phyloP scores from a whole-genome alignment of 2,113 vertebrate genomes.

The Rattus rattus region DNA sequence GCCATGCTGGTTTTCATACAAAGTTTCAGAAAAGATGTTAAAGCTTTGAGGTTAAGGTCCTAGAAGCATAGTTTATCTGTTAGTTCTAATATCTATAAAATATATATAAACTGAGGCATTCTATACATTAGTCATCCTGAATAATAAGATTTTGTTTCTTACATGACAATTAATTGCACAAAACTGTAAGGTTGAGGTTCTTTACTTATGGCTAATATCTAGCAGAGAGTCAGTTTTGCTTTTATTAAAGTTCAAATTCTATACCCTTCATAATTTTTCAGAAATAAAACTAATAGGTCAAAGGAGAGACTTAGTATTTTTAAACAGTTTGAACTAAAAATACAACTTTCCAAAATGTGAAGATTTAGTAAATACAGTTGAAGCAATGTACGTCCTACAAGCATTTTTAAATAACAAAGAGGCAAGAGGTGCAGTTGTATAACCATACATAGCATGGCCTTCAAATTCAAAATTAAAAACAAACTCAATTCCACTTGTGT shows the following conservation, averaged over 20 bases:
- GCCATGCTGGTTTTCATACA: neutral
- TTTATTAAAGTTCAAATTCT: slow-evolving; percentile 22
- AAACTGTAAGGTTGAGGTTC: neutral
- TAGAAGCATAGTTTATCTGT: neutral
- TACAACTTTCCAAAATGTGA: neutral
- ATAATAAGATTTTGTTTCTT: slow-evolving; percentile 8
- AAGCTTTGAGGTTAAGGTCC: neutral
- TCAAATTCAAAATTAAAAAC: neutral
- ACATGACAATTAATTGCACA: neutral
- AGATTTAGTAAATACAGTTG: neutral
- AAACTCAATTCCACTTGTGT: neutral
- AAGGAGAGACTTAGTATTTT: neutral
- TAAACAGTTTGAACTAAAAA: neutral
- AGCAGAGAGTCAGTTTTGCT: neutral
- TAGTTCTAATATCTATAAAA: neutral
- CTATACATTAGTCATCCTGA: neutral
- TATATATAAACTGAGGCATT: neutral
- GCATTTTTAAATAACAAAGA: neutral
- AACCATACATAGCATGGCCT: neutral
- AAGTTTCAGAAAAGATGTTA: neutral
- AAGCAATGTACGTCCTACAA: neutral
- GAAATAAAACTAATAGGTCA: slow-evolving; percentile 12
- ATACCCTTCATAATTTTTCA: neutral
- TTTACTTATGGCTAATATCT: neutral
- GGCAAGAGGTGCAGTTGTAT: neutral